A percentile compares a stretch with the other conserved stretches of the same genome.
These are phyloP conservation scores for Lymantria dispar DNA, from an alignment of 2,888 invertebrate species.

Conservation along the genomic window DNA sequence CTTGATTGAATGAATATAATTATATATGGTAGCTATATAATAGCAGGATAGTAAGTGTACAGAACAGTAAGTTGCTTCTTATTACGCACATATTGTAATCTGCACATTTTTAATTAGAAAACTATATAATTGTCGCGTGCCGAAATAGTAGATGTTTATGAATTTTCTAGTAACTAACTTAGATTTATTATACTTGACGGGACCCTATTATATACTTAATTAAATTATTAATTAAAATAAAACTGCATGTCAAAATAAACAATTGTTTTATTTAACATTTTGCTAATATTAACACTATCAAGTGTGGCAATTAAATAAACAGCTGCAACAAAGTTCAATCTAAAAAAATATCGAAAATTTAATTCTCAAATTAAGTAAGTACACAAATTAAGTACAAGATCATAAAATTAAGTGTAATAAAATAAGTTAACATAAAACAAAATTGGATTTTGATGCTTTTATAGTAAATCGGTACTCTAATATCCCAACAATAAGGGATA, in stretches of 20 bases:
- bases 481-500: slow-evolving; percentile 3
- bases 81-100: slow-evolving; percentile 45
- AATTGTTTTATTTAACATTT: slow-evolving; percentile 48
- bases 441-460: slow-evolving; percentile 25
- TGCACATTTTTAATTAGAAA: slow-evolving; percentile 28
- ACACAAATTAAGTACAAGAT: slow-evolving; percentile 11
- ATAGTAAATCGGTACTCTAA: slow-evolving; percentile 14
- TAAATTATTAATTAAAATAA: slow-evolving; percentile 34
- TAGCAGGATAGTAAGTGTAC: slow-evolving; percentile 9
- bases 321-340: slow-evolving; percentile 47
- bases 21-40: too few relatives aligned
- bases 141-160: slow-evolving; percentile 40
- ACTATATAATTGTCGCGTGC: slow-evolving; percentile 35
- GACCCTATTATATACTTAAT: slow-evolving; percentile 52
- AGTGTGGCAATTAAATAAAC: slow-evolving; percentile 31
- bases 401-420: not conserved
- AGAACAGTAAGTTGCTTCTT: slow-evolving; percentile 43
- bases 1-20: slow-evolving; percentile 20
- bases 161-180: slow-evolving; percentile 33
- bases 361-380: slow-evolving; percentile 50
- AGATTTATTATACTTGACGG: slow-evolving; percentile 47
- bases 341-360: slow-evolving; percentile 53
- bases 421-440: not conserved
- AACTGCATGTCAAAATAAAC: slow-evolving; percentile 30
- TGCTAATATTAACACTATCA: slow-evolving; percentile 23